Evolutionary conservation across 2,888 invertebrate genomes (phyloP).

Genomic region (Enchytraeus crypticus): DNA sequence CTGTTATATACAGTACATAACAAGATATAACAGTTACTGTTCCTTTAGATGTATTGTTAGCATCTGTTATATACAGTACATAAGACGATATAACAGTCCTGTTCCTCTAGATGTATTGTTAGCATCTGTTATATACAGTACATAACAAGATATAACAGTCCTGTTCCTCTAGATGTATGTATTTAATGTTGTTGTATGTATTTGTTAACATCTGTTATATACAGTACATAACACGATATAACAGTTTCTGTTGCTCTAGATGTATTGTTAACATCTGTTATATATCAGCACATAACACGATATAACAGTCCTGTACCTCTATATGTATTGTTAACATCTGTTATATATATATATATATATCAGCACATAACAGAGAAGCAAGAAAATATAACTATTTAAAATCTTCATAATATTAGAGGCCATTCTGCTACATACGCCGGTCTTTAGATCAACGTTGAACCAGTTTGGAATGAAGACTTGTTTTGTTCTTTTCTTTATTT

Average conservation of each 20-base stretch:
- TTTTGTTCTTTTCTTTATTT: constrained; percentile 79
- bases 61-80: too few species aligned
- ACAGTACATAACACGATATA: constrained; percentile 68
- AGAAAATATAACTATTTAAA: too few species aligned
- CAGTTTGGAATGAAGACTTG: constrained; percentile 95
- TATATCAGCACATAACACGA: too few species aligned
- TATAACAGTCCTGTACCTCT: constrained; percentile 94
- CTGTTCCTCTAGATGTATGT: constrained; percentile 68
- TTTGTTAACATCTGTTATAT: constrained; percentile 81
- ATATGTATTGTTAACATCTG: constrained; percentile 44
- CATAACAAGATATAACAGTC: too few species aligned
- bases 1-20: too few species aligned
- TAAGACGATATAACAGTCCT: constrained; percentile 78
- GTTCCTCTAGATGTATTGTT: constrained; percentile 66
- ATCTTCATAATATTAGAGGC: not conserved
- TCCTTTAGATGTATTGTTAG: constrained; percentile 82
- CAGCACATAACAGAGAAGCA: too few species aligned
- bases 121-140: not conserved
- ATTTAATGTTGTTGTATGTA: not conserved
- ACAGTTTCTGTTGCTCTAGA: constrained; percentile 88
- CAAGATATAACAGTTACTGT: too few species aligned
- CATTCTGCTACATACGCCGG: constrained; percentile 62
- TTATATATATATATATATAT: too few species aligned
- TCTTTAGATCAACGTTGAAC: constrained; percentile 98
- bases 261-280: not conserved